These are phyloP conservation scores for Valencia hispanica DNA, from an alignment of 2,797 vertebrate genomes.

Conservation along the genomic window DNA sequence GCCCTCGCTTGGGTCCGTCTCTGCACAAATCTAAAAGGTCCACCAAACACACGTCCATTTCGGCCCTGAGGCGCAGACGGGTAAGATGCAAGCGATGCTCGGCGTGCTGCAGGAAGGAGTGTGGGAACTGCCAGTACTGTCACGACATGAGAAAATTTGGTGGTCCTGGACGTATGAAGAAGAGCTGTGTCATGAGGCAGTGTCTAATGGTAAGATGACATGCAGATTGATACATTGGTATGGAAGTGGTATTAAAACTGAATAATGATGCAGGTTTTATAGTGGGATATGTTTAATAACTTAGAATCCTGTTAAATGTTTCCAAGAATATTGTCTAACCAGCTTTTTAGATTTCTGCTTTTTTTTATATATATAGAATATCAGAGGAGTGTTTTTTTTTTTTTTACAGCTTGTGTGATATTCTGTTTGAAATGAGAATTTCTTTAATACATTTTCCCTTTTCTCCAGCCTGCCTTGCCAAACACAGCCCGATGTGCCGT, in stretches of 20 bases:
- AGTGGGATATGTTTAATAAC: not conserved
- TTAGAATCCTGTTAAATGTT: not conserved
- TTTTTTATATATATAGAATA: not conserved
- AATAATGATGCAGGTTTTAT: not conserved
- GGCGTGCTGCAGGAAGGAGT: constrained; percentile 92
- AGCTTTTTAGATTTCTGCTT: too few relatives aligned
- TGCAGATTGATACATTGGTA: not conserved
- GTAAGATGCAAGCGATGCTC: constrained; percentile 94
- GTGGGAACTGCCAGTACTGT: constrained; percentile 94
- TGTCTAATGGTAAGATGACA: constrained; percentile 88
- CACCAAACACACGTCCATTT: constrained; percentile 71
- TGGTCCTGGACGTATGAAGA: constrained; percentile 95
- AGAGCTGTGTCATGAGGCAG: constrained; percentile 91
- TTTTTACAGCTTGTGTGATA: not conserved
- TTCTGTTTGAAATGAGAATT: not conserved
- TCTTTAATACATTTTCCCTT: not conserved
- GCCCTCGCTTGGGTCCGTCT: constrained; percentile 69
- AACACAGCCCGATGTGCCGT: constrained; percentile 93
- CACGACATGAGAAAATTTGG: constrained; percentile 98
- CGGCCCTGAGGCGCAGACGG: constrained; percentile 84
- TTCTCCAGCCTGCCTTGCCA: constrained; percentile 90
- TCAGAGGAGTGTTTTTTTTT: not conserved
- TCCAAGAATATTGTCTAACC: not conserved
- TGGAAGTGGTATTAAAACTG: not conserved
- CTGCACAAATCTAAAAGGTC: constrained; percentile 53